A percentile compares a stretch with the other conserved stretches of the same genome.
Conservation (phyloP, 2,888 invertebrate species). For the Himalopsyche kuldschensis region DNA sequence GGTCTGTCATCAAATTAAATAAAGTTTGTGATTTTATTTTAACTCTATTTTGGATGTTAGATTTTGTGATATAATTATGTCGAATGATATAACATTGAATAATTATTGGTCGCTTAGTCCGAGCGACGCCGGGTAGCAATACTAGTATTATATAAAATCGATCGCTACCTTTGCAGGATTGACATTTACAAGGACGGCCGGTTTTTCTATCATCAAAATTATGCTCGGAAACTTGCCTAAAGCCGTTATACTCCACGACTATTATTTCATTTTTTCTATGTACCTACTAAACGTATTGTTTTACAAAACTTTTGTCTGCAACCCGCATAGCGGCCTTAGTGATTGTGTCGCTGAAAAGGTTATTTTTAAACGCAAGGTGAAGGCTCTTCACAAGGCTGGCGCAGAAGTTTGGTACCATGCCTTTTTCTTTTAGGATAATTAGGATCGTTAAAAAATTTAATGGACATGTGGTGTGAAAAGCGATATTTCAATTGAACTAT, state of each 20-base stretch:
- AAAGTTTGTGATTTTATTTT: no score
- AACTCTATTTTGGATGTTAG: no score
- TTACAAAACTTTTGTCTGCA: neutral
- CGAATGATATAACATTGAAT: no score
- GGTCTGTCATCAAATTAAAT: no score
- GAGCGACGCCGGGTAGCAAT: no score
- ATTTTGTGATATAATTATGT: no score
- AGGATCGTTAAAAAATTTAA: neutral
- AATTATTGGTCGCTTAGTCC: no score
- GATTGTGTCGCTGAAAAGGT: neutral
- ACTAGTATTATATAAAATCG: no score
- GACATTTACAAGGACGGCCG: neutral
- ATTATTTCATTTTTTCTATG: neutral
- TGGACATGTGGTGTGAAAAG: neutral
- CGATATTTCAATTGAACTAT: neutral
- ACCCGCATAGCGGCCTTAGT: neutral
- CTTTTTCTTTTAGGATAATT: neutral
- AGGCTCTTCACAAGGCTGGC: neutral
- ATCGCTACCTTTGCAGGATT: neutral
- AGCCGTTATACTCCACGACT: neutral
- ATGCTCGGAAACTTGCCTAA: neutral
- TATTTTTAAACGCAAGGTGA: neutral
- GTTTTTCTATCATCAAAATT: neutral
- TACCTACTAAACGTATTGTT: neutral
- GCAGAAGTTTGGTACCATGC: neutral